Conservation (phyloP, 1,140 invertebrate genomes). For the Drosophila aff. region DNA sequence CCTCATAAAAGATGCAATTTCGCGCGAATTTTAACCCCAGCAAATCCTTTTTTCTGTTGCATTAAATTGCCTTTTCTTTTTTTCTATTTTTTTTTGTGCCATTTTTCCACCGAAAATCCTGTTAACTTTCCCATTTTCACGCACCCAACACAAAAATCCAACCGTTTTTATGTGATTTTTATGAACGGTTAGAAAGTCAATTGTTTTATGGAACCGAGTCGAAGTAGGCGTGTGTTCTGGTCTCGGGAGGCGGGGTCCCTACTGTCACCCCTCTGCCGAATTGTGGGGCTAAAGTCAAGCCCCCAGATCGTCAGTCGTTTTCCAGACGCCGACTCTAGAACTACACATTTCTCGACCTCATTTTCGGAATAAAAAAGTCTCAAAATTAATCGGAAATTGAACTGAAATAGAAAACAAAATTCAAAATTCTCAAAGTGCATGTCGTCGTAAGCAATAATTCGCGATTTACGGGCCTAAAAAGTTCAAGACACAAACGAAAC, state of each 20-base stretch:
- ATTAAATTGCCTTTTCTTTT: constrained; percentile 46
- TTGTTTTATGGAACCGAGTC: constrained; percentile 61
- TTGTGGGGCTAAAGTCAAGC: neutral
- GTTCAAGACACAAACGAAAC: neutral
- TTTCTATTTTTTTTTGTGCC: constrained; percentile 7
- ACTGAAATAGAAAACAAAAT: neutral
- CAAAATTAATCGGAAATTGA: neutral
- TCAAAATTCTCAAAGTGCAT: neutral
- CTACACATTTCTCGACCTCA: neutral
- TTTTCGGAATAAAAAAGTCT: neutral
- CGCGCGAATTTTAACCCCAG: constrained; percentile 64
- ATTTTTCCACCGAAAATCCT: constrained; percentile 30
- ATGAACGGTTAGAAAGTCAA: constrained; percentile 70
- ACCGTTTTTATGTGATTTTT: constrained; percentile 29
- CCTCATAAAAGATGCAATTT: constrained; percentile 74
- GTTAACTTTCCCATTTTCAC: constrained; percentile 51
- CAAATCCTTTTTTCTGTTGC: constrained; percentile 70
- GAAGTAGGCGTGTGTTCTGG: constrained; percentile 4
- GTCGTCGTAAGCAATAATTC: neutral
- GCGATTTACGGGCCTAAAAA: neutral
- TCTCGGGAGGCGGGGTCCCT: neutral
- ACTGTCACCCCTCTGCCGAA: neutral
- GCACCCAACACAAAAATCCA: neutral
- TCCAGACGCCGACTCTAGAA: constrained; percentile 2
- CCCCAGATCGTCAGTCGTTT: constrained; percentile 15